Conservation (phyloP, 2,888 invertebrate genomes). For the Campoplex capitator region DNA sequence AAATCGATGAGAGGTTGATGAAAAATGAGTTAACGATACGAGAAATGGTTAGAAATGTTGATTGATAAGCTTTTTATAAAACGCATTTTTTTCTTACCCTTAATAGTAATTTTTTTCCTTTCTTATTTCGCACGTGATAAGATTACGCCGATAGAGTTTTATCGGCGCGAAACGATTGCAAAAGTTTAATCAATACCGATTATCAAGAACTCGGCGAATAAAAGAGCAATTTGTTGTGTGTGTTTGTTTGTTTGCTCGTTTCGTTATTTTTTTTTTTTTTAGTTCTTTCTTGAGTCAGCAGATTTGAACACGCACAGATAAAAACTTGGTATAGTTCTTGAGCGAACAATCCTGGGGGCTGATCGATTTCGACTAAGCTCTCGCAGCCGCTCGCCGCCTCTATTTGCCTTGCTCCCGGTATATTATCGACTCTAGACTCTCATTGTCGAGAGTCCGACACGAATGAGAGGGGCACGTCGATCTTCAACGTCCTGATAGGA, state of each 20-base stretch:
- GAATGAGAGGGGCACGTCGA: slow-evolving; percentile 49
- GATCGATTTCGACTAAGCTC: slow-evolving; percentile 68
- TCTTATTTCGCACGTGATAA: slow-evolving; percentile 10
- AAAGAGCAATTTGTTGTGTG: not conserved
- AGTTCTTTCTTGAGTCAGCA: not conserved
- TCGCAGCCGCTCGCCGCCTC: slow-evolving; percentile 29
- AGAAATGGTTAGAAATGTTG: not conserved
- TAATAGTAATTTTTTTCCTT: not conserved
- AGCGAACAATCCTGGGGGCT: slow-evolving; percentile 55
- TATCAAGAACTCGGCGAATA: not conserved
- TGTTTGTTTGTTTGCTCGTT: not conserved
- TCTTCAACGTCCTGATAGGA: not conserved
- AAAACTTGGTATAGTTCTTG: slow-evolving; percentile 15
- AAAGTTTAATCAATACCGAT: not conserved
- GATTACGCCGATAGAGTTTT: slow-evolving; percentile 25
- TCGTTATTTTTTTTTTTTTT: not conserved
- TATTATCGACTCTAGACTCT: slow-evolving; percentile 58
- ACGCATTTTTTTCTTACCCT: not conserved
- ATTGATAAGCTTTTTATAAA: not conserved
- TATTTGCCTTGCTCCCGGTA: slow-evolving; percentile 44
- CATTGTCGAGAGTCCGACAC: slow-evolving; percentile 33
- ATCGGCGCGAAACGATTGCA: slow-evolving; percentile 11
- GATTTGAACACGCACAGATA: slow-evolving; percentile 7
- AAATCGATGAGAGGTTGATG: not conserved
- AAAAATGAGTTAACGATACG: not conserved